Evolutionary conservation across 2,113 vertebrate genomes (phyloP), one percentile per base, ranked within the genome.

Genomic region (Megaceryle maxima): DNA sequence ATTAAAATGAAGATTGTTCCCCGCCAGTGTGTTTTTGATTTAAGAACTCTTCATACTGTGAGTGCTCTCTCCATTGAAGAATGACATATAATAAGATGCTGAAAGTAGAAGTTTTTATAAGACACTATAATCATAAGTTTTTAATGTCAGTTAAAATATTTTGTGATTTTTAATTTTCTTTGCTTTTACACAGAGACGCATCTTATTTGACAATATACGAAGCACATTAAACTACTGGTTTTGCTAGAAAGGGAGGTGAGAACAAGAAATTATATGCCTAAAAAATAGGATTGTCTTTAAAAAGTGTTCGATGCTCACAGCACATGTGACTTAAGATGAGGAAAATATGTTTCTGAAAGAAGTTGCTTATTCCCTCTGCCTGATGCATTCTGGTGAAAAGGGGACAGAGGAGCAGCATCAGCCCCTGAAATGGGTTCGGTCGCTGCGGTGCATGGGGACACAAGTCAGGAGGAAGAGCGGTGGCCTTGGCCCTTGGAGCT

Each of bases 1-100:
- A 83, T 96, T 96, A 85, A 79, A 94, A 94, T 69, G 67, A 93
- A 95, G 89, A 94, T 93, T 94, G 82, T 95, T 96, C 73, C 92
- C 50, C 2, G 11, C 69, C 91, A 87, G 86, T 75, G 39, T 96
- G 88, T n/a, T 94, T 95, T 87, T 91, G 66, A 82, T 95, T 96
- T 96, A 97, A 89, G 83, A 92, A 91, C 86, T 91, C 63, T 89
- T 95, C 83, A 88, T 89, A 63, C 62, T 87, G 39, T 68, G 63
- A 96, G 57, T 83, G 41, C 37, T 44, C 59, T 85, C 79, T 95
- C 55, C 39, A n/a, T 79, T 89, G 85, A 95, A 86, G 44, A 88
- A 86, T 83, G 66, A 87, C 94, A 70, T 93, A 37, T 28, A 92
- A 64, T 59, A 87, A 82, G 66, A 87, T 91, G 88, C 69, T 96